Evolutionary conservation across 2,797 vertebrate species (phyloP).

Genomic region (Bradypus variegatus): DNA sequence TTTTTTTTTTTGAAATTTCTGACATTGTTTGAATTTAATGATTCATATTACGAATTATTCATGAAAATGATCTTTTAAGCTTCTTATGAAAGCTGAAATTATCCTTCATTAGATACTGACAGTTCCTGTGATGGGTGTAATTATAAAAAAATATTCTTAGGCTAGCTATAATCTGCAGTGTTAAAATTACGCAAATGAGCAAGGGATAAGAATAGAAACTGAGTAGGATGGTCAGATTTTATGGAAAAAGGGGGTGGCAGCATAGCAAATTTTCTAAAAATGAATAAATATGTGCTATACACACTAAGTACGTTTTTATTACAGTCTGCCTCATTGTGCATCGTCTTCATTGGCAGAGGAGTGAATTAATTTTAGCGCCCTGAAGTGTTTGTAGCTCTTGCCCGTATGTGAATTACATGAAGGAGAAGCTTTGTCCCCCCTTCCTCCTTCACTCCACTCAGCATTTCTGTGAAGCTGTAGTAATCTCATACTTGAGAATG

Average conservation of each 20-base stretch:
- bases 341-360: constrained; percentile 46
- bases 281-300: constrained; percentile 51
- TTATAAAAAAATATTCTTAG: constrained; percentile 75
- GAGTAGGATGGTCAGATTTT: constrained; percentile 75
- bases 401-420: constrained; percentile 29
- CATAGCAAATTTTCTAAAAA: constrained; percentile 67
- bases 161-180: constrained; percentile 73
- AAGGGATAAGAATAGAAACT: constrained; percentile 73
- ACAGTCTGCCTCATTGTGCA: constrained; percentile 44
- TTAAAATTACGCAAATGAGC: constrained; percentile 77
- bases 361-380: constrained; percentile 54
- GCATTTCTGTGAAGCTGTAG: constrained; percentile 49
- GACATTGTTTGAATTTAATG: constrained; percentile 69
- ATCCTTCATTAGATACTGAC: constrained; percentile 79
- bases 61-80: constrained; percentile 72
- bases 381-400: constrained; percentile 43
- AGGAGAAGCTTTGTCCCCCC: background rate
- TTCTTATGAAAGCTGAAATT: constrained; percentile 77
- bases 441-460: constrained; percentile 38
- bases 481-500: background rate
- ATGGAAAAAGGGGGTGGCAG: constrained; percentile 61
- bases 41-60: constrained; percentile 76
- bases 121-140: constrained; percentile 76
- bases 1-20: constrained; percentile 52
- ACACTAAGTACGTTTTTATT: constrained; percentile 52